Evolutionary conservation across 1,140 invertebrate genomes (phyloP), one percentile per base, ranked within the genome.

Genomic region (Bombus confusus): DNA sequence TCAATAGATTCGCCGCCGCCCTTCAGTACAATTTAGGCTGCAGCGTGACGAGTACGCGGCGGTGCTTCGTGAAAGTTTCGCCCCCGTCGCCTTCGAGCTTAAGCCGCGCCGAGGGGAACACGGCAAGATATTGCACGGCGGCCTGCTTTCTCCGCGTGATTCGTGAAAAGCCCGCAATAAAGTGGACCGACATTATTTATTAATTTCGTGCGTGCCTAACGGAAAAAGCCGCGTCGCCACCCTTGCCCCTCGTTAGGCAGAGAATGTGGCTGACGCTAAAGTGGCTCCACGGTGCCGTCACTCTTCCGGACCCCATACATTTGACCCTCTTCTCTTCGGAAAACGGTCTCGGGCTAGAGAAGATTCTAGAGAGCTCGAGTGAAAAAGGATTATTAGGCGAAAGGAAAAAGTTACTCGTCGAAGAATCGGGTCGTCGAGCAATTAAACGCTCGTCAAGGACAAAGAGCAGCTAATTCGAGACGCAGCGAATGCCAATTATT

Each of bases 111-210:
- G 41, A 78, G 81, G 71, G 64, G 76, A 86, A 31, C 81, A 80
- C 86, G 84, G 83, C 86, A 37, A 82, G 68, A 80, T 79, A 85
- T 85, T 88, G 62, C 77, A 34, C 57, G 57, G 39, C 74, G 84
- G 59, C 64, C 77, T 77, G 59, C 68, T 72, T 52, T 62, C 31
- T 39, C 71, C 43, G 59, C 62, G 76, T 62, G 69, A 82, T 84
- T 84, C 83, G 66, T 75, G 84, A 88, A 91, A 91, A 88, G 75
- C 75, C 78, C 82, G 85, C 85, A 82, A 90, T 88, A 91, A 92
- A 91, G 91, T 88, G 85, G 69, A 76, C 83, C 59, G 34, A 76
- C 59, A 81, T 92, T 91, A 88, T 91, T 92, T 88, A 91, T 91
- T 90, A 87, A 90, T 88, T 88, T 91, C 47, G 71, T 75, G 59